Base-by-base conservation (phyloP, 2,888 invertebrate species). In the Iphiclides podalirius region DNA sequence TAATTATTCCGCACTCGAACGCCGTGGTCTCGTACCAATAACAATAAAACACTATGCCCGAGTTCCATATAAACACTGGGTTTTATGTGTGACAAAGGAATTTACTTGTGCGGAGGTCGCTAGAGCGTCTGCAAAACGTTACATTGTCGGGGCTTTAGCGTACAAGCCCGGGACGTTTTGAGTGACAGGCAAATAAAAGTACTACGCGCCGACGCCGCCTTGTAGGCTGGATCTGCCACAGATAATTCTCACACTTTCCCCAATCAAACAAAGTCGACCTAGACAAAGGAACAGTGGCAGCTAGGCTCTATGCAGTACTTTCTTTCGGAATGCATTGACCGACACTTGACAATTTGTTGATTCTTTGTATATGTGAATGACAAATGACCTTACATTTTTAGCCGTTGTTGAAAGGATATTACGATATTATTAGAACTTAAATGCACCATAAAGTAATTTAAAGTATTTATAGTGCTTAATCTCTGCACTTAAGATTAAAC, bases 171-270 rank as follows among this genome's bases (percentile, higher is more conserved):
- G 69, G 75, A 65, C 70, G 68, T 68, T 73, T 74, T 84, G 84
- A 85, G 72, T 80, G 86, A 85, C 85, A 80, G 76, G 71, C 75
- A 81, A 85, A 86, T 83, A 85, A 83, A 83, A 77, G 72, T 72
- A 77, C 66, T 61, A 52, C 64, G 60, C 63, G 62, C 66, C 59
- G 64, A 52, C 62, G 58, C 52, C 62, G 58, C 52, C 52, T 56
- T 58, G 55, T 28, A 49, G 26, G 45, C 40, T 53, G 55, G 45
- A 55, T 58, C 42, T 58, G 59, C 64, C 52, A 55, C 59, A 66
- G 52, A 54, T 56, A 60, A 71, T 73, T 77, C 77, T 77, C 75
- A 79, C 77, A 79, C 79, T 78, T 72, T 75, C 68, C 64, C 66
- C 57, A 68, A 67, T 64, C 61, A 67, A 63, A 63, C 63, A 58